Conservation (phyloP, 2,888 invertebrate species). For the Alentia gelatinosa region DNA sequence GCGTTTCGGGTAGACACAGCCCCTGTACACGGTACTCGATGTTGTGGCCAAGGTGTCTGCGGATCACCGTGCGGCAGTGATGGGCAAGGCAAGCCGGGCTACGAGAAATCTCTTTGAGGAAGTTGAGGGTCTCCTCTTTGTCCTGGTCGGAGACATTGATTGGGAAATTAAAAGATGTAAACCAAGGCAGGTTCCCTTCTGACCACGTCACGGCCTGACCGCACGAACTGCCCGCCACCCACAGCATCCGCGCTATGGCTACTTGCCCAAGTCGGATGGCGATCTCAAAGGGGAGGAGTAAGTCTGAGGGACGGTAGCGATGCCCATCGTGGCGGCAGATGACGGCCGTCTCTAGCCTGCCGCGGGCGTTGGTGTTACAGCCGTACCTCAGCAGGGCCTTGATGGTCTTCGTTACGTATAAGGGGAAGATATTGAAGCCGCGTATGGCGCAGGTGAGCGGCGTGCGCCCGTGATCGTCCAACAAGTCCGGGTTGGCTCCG, state of each 20-base stretch:
- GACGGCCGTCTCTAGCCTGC: slow-evolving; percentile 20
- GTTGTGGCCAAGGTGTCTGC: not conserved
- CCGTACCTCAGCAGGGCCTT: slow-evolving; percentile 50
- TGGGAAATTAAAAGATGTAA: not conserved
- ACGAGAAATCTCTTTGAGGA: not conserved
- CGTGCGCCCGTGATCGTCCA: slow-evolving; percentile 42
- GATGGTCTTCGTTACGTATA: slow-evolving; percentile 9
- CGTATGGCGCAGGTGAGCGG: slow-evolving; percentile 49
- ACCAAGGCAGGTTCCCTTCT: slow-evolving; percentile 40
- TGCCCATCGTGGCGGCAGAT: slow-evolving; percentile 48
- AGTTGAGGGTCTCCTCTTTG: not conserved
- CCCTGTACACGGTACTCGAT: slow-evolving; percentile 43
- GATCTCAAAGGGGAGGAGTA: slow-evolving; percentile 46
- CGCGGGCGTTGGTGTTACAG: not conserved
- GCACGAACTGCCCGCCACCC: slow-evolving; percentile 29
- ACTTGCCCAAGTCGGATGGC: slow-evolving; percentile 46
- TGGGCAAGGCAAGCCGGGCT: slow-evolving; percentile 12
- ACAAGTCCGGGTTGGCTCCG: slow-evolving; percentile 37
- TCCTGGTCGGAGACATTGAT: not conserved
- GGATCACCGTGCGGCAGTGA: slow-evolving; percentile 40
- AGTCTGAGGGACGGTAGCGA: not conserved
- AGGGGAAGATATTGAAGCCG: slow-evolving; percentile 18
- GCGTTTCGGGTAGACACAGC: slow-evolving; percentile 38
- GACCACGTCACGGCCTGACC: slow-evolving; percentile 41
- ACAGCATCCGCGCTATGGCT: slow-evolving; percentile 39